phyloP scores from a whole-genome alignment of 1,140 invertebrate genomes.

The Panagrolaimus sp. region DNA sequence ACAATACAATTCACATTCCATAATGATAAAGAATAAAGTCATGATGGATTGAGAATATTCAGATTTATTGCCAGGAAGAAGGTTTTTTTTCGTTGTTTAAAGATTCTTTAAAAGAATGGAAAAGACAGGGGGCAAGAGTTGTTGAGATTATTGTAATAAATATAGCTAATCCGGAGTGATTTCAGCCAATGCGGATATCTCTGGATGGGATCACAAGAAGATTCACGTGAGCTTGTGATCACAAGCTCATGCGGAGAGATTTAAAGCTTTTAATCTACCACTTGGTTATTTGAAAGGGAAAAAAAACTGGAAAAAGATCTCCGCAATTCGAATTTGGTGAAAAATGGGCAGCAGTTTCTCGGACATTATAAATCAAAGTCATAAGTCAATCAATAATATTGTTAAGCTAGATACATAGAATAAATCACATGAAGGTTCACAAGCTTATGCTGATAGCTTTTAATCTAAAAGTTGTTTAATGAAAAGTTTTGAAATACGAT shows the following conservation, averaged over 20 bases:
- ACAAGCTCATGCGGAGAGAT: conserved; percentile 19
- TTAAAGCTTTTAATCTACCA: conserved; percentile 20
- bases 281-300: not conserved
- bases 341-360: too few relatives aligned
- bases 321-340: too few relatives aligned
- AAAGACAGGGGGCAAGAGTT: conserved; percentile 10
- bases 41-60: conserved; percentile 42
- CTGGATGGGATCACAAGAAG: conserved; percentile 32
- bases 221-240: too few relatives aligned
- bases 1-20: conserved; percentile 6
- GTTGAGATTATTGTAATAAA: not conserved
- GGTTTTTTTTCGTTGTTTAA: conserved; percentile 33
- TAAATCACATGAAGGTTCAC: too few relatives aligned
- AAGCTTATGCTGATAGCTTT: too few relatives aligned
- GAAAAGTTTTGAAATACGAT: too few relatives aligned
- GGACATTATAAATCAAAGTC: too few relatives aligned
- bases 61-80: conserved; percentile 25
- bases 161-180: conserved; percentile 12
- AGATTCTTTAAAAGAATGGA: conserved; percentile 29
- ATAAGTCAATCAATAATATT: too few relatives aligned
- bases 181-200: conserved; percentile 31
- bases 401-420: too few relatives aligned
- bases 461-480: too few relatives aligned
- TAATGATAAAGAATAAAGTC: conserved; percentile 26
- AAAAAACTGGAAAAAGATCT: too few relatives aligned